Evolutionary conservation across 2,888 invertebrate species (phyloP).

Genomic region (Dicranocentrus wangi): DNA sequence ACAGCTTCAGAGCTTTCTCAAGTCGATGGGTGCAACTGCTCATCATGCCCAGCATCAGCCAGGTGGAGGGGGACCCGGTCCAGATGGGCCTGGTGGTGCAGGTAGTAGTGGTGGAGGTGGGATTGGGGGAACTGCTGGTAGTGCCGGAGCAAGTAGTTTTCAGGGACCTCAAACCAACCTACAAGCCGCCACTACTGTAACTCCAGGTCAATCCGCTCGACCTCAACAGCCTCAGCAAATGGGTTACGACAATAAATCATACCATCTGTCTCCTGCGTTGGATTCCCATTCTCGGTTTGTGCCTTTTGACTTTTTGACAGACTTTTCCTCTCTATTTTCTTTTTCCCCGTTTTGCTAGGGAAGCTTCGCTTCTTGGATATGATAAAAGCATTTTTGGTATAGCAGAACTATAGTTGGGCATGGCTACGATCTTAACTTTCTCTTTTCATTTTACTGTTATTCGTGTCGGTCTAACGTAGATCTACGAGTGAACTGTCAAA

Average conservation of each 20-base stretch:
- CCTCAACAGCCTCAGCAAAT: constrained; percentile 66
- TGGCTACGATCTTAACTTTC: not conserved
- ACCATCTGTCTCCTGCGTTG: constrained; percentile 70
- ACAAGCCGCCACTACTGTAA: constrained; percentile 40
- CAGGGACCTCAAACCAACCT: constrained; percentile 41
- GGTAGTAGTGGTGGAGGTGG: constrained; percentile 38
- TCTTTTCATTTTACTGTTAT: not conserved
- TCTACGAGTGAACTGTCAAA: constrained; percentile 2
- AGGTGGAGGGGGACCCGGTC: constrained; percentile 50
- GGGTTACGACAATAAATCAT: constrained; percentile 71
- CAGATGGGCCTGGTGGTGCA: constrained; percentile 53
- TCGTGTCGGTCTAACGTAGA: not conserved
- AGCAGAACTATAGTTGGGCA: not conserved
- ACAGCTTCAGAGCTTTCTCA: constrained; percentile 81
- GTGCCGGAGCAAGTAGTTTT: constrained; percentile 46
- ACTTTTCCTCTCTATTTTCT: not conserved
- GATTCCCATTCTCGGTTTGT: constrained; percentile 58
- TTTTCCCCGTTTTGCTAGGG: not conserved
- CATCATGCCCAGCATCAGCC: constrained; percentile 55
- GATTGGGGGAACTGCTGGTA: constrained; percentile 26
- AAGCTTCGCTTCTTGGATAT: not conserved
- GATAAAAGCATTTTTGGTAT: not conserved
- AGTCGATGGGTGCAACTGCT: constrained; percentile 75
- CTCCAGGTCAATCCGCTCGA: constrained; percentile 55
- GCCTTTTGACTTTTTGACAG: constrained; percentile 53